Conservation (phyloP, 2,113 vertebrate species). For the Phalacrocorax aristotelis region DNA sequence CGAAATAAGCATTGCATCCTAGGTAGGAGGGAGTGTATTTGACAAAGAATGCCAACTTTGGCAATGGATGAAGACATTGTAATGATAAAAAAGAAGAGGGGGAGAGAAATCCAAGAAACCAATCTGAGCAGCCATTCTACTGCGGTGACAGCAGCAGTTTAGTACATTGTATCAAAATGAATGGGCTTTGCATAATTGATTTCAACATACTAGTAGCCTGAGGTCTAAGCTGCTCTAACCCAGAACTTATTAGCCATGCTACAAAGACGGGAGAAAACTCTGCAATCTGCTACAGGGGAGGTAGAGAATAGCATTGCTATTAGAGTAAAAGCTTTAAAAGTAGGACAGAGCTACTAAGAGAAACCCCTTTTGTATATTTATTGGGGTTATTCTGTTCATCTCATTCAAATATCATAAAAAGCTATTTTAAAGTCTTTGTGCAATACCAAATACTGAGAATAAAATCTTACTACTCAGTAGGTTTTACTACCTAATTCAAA, state of each 20-base stretch:
- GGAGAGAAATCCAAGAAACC: neutral
- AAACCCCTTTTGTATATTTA: conserved; percentile 25
- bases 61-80: neutral
- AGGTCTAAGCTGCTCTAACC: conserved; percentile 53
- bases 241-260: conserved; percentile 56
- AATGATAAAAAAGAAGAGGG: neutral
- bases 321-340: conserved; percentile 44
- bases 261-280: conserved; percentile 17
- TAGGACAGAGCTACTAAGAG: conserved; percentile 43
- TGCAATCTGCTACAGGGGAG: conserved; percentile 56
- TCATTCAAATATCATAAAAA: conserved; percentile 46
- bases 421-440: conserved; percentile 21
- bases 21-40: neutral
- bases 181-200: conserved; percentile 70
- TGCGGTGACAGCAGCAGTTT: conserved; percentile 33
- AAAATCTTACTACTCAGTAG: neutral
- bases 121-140: conserved; percentile 20
- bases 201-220: conserved; percentile 27
- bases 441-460: neutral
- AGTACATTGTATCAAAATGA: conserved; percentile 61
- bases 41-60: conserved; percentile 12
- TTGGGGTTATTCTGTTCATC: conserved; percentile 25
- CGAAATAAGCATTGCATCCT: neutral
- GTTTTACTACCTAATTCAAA: conserved; percentile 38
- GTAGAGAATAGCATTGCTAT: conserved; percentile 28